Evolutionary conservation across 1,140 invertebrate genomes (phyloP), one percentile per base, ranked within the genome.

Genomic region (Bradynema listronoti): DNA sequence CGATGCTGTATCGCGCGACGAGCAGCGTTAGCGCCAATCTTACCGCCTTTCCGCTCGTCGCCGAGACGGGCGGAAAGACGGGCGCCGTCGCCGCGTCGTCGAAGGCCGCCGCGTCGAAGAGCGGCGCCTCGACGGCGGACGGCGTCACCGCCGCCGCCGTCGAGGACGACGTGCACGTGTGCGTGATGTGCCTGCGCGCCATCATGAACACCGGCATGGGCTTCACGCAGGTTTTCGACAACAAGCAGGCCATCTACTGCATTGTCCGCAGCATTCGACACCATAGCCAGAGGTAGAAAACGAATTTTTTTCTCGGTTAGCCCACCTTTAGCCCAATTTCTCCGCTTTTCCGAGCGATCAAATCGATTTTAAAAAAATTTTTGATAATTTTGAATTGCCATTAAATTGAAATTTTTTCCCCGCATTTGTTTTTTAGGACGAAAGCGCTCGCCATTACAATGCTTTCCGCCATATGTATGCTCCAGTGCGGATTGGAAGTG

Each of bases 171-270:
- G 93, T 98, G 68, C 94, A 98, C 81, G 90, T 98, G 53, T 96
- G 91, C 83, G 95, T 99, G 68, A 89, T 95, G 85, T 98, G 93
- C 81, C 86, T 98, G 82, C 84, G 94, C 30, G 93, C 94, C 51
- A 97, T 99, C 71, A 97, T 98, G 93, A 98, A 98, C 81, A 97
- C 98, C 79, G 97, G 91, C 87, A 92, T 94, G 80, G 94, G 93
- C 46, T 96, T 97, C 80, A 97, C 95, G 80, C 89, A 95, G 86
- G 92, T 98, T 22, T 96, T 98, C 73, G 89, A 92, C 78, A 91
- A 97, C 78, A 84, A 87, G 46, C 89, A 96, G 81, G 93, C 94
- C 9, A 99, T 99, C 72, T 96, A 96, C 80, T 93, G 91, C 79
- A 96, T 99, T 73, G 91, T 93, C 2, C 80, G 97, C 0, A 94